A percentile compares a stretch with the other conserved stretches of the same genome.
Conservation (phyloP, 2,113 vertebrate species). For the Bubalus kerabau region DNA sequence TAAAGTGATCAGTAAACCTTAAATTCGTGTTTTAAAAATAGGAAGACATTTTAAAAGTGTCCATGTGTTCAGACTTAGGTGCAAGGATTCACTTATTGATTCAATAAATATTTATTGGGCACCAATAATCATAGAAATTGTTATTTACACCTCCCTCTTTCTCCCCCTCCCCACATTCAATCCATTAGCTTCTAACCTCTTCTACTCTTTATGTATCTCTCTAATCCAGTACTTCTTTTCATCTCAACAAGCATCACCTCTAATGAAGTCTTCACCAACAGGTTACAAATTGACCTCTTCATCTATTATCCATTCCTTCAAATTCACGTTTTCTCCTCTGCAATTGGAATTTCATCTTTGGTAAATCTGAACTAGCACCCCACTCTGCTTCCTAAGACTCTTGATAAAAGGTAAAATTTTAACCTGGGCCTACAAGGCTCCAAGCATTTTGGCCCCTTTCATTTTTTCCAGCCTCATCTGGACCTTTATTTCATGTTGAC, state of each 20-base stretch:
- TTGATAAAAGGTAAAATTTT: not conserved
- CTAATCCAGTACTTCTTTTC: not conserved
- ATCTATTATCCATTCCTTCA: not conserved
- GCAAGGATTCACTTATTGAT: not conserved
- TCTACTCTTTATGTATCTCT: not conserved
- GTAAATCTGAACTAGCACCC: not conserved
- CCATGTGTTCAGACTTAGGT: not conserved
- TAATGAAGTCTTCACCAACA: not conserved
- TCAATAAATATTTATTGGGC: not conserved
- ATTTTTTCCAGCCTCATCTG: not conserved
- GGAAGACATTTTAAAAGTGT: not conserved
- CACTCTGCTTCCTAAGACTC: not conserved
- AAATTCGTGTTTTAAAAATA: not conserved
- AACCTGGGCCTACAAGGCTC: not conserved
- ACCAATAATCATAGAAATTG: not conserved
- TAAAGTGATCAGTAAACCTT: not conserved
- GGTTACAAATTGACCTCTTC: not conserved
- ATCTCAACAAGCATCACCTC: not conserved
- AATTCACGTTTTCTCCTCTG: not conserved
- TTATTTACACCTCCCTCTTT: not conserved
- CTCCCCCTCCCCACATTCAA: not conserved
- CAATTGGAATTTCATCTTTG: not conserved
- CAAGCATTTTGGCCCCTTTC: not conserved
- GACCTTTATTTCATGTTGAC: not conserved
- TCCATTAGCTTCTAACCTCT: not conserved